Percentiles rank a stretch among this genome's conserved stretches.
These are phyloP conservation scores for Botrylloides violaceus DNA, from an alignment of 23 tunicate genomes.

Conservation along the genomic window DNA sequence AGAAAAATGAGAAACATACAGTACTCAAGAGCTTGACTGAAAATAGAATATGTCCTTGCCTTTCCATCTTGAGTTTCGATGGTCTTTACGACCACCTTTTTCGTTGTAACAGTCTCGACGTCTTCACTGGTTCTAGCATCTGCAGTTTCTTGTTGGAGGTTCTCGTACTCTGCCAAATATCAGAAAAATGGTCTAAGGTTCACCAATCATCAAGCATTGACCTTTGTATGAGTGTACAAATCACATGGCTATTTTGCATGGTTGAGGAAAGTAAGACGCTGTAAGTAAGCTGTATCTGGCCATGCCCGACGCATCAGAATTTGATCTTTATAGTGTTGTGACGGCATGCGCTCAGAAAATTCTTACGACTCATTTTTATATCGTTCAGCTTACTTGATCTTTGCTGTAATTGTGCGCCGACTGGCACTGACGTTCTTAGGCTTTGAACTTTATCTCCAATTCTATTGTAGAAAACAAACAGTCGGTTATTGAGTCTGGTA, in stretches of 20 bases:
- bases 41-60: slow-evolving; percentile 28
- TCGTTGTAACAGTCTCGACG: slow-evolving; percentile 80
- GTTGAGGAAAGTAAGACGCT: no score
- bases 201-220: no score
- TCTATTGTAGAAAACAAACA: not conserved
- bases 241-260: no score
- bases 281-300: no score
- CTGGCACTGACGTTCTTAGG: slow-evolving; percentile 6
- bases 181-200: not conserved
- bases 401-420: not conserved
- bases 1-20: not conserved
- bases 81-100: slow-evolving; percentile 85
- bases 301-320: no score
- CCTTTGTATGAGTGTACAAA: no score
- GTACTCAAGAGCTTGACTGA: no score
- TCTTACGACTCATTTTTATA: not conserved
- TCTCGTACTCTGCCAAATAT: not conserved
- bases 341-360: no score
- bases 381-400: not conserved
- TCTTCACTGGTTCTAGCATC: slow-evolving; percentile 42
- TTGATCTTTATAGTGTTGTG: not conserved
- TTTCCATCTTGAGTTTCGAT: slow-evolving; percentile 93
- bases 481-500: no score
- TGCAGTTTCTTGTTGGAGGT: slow-evolving; percentile 15
- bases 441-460: slow-evolving; percentile 2